Percentiles rank a stretch among this genome's conserved stretches.
Evolutionary conservation across 2,113 vertebrate genomes (phyloP).

Genomic region (Ceyx melanurus): DNA sequence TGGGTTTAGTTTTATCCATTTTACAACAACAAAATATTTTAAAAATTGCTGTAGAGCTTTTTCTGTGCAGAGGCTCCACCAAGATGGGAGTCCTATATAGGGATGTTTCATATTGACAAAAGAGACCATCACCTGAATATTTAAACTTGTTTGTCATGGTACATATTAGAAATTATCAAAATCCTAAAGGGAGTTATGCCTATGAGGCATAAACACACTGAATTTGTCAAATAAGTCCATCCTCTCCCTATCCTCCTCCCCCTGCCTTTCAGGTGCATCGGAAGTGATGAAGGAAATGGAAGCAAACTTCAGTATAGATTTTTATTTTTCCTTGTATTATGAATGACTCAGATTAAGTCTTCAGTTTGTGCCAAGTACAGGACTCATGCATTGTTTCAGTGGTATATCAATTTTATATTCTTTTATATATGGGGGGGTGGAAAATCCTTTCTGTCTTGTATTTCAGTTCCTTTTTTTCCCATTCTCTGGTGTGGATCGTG

Average conservation of each 20-base stretch:
- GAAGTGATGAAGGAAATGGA: not conserved
- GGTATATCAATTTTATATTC: not conserved
- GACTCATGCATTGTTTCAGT: not conserved
- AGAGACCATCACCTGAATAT: not conserved
- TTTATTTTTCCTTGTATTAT: not conserved
- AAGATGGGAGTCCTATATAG: not conserved
- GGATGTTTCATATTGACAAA: not conserved
- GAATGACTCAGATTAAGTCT: not conserved
- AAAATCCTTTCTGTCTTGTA: not conserved
- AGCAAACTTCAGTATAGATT: not conserved
- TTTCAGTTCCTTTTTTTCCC: not conserved
- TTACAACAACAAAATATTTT: not conserved
- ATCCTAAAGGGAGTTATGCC: not conserved
- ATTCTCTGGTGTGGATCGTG: not conserved
- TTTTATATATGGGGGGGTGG: not conserved
- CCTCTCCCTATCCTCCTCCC: not conserved
- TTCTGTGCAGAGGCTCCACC: not conserved
- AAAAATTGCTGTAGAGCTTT: not conserved
- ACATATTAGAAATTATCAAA: not conserved
- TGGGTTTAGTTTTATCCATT: not conserved
- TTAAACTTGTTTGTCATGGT: not conserved
- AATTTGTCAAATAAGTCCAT: not conserved
- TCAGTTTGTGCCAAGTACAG: not conserved
- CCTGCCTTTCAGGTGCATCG: not conserved
- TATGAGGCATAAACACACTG: not conserved